These are phyloP conservation scores for Ichneumoninae sp. DNA, from an alignment of 2,888 invertebrate genomes.

Conservation along the genomic window DNA sequence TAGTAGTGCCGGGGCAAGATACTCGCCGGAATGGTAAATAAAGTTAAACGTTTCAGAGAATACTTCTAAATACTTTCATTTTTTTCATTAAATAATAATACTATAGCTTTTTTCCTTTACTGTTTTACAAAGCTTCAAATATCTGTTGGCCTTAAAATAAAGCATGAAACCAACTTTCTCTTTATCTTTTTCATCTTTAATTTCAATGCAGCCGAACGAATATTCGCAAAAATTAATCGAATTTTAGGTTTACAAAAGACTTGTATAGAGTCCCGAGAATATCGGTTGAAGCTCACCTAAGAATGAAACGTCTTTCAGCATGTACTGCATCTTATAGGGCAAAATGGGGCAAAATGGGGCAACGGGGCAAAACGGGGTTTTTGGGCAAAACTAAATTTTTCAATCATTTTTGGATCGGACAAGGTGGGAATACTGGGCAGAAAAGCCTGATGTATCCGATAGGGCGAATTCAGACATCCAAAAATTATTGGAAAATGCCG, in stretches of 20 bases:
- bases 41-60: conserved; percentile 17
- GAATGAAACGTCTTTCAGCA: conserved; percentile 25
- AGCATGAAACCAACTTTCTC: too few relatives aligned
- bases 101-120: not conserved
- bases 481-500: too few relatives aligned
- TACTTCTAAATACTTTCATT: not conserved
- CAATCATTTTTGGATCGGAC: too few relatives aligned
- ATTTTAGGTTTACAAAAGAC: conserved; percentile 17
- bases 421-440: too few relatives aligned
- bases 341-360: too few relatives aligned
- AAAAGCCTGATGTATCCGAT: too few relatives aligned
- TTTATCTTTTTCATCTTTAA: too few relatives aligned
- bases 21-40: conserved; percentile 13
- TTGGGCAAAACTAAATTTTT: too few relatives aligned
- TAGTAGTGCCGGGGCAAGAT: not conserved
- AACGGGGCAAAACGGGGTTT: too few relatives aligned
- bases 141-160: too few relatives aligned
- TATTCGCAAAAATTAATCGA: not conserved
- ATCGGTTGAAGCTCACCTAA: conserved; percentile 43
- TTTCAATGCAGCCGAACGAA: not conserved
- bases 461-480: too few relatives aligned
- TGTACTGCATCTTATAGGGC: not conserved
- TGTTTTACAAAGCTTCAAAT: not conserved
- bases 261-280: conserved; percentile 62
- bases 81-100: not conserved